phyloP scores from a whole-genome alignment of 92 coral and sea anemone genomes.

The Metridium senile region DNA sequence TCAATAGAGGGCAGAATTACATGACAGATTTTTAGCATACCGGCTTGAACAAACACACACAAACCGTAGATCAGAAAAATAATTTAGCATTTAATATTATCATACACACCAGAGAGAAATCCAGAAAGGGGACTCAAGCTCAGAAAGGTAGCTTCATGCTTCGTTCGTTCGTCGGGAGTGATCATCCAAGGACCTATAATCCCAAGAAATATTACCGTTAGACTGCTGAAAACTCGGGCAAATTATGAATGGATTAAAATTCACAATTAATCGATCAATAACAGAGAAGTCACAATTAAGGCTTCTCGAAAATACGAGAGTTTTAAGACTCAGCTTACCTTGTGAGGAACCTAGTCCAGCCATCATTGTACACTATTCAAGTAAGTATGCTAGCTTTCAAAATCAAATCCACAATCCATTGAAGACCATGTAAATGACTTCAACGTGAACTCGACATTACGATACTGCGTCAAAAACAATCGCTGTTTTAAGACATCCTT shows the following conservation, averaged over 20 bases:
- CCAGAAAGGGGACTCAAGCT: constrained; percentile 86
- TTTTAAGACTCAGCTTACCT: constrained; percentile 22
- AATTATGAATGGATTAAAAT: background rate
- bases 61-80: background rate
- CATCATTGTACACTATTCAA: constrained; percentile 9
- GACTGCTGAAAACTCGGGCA: background rate
- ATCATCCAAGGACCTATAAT: constrained; percentile 80
- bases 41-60: background rate
- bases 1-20: background rate
- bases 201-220: background rate
- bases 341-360: constrained; percentile 30
- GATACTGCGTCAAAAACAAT: background rate
- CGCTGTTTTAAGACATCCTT: background rate
- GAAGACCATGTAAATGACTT: background rate
- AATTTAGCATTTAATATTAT: constrained; percentile 80
- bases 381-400: background rate
- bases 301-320: too few relatives aligned
- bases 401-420: background rate
- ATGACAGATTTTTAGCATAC: background rate
- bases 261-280: background rate
- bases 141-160: constrained; percentile 95
- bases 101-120: too few relatives aligned
- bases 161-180: constrained; percentile 87
- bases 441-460: too few relatives aligned
- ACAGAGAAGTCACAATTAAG: too few relatives aligned